phyloP scores from a whole-genome alignment of 2,113 vertebrate species.

The Phalacrocorax brasilianus region DNA sequence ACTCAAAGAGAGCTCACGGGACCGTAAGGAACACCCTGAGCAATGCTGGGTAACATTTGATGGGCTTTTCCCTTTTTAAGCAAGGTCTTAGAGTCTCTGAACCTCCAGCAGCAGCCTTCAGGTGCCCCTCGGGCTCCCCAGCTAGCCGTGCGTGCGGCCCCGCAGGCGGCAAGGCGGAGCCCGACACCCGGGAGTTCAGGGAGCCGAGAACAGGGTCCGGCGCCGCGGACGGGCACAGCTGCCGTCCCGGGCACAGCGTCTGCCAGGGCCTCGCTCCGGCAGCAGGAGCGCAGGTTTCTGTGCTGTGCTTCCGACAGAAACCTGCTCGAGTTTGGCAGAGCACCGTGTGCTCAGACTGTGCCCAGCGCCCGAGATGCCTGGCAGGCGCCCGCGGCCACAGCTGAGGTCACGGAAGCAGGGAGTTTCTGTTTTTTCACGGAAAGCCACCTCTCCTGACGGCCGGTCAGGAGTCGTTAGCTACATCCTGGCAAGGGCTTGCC shows the following conservation, averaged over 20 bases:
- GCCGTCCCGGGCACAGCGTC: rapidly evolving
- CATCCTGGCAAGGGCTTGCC: constrained; percentile 25
- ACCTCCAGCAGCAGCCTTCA: neutral
- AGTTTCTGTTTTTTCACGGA: neutral
- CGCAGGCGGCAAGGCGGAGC: rapidly evolving
- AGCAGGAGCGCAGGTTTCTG: neutral
- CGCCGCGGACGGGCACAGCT: rapidly evolving
- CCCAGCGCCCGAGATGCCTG: neutral
- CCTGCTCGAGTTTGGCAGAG: neutral
- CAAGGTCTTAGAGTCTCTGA: neutral
- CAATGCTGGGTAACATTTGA: rapidly evolving
- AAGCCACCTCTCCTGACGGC: neutral
- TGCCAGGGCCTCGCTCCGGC: rapidly evolving
- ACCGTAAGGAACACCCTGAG: neutral
- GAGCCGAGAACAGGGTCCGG: rapidly evolving
- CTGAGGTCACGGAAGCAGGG: neutral
- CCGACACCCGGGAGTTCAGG: rapidly evolving
- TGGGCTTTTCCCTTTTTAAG: neutral
- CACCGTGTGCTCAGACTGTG: neutral
- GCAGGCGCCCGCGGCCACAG: neutral
- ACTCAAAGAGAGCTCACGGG: rapidly evolving
- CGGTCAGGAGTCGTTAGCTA: neutral
- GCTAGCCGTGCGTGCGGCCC: rapidly evolving
- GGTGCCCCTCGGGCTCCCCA: neutral
- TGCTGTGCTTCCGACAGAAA: neutral